Conservation (phyloP, 2,888 invertebrate species). For the Metallyticus violacea region DNA sequence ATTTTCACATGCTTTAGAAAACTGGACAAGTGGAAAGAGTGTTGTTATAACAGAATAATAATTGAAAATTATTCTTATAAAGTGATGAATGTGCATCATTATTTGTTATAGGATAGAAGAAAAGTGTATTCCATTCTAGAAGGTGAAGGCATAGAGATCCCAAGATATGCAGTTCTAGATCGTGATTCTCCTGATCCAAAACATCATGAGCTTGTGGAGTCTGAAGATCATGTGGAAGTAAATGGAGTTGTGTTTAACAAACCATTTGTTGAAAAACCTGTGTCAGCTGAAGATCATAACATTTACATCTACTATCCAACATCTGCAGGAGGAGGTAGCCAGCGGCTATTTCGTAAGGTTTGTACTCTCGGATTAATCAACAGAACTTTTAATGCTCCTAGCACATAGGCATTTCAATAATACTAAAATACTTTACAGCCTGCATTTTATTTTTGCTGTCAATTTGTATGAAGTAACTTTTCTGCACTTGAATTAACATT, state of each 20-base stretch:
- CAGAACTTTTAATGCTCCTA: too few species aligned
- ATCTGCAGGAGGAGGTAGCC: slow-evolving; percentile 96
- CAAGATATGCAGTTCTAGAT: slow-evolving; percentile 94
- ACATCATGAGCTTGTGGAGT: slow-evolving; percentile 87
- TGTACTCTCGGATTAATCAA: too few species aligned
- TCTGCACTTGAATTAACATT: too few species aligned
- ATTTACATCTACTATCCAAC: slow-evolving; percentile 99
- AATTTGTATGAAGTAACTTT: too few species aligned
- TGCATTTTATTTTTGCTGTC: too few species aligned
- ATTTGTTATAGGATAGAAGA: slow-evolving; percentile 68
- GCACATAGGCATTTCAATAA: too few species aligned
- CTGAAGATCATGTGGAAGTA: slow-evolving; percentile 96
- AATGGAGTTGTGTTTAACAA: slow-evolving; percentile 94
- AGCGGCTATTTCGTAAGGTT: slow-evolving; percentile 95
- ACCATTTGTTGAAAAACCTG: slow-evolving; percentile 99
- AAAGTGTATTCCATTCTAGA: slow-evolving; percentile 94
- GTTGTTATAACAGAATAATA: too few species aligned
- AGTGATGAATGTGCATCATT: too few species aligned
- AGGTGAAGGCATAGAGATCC: slow-evolving; percentile 94
- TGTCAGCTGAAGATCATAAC: slow-evolving; percentile 99
- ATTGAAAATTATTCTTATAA: too few species aligned
- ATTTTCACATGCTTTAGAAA: too few species aligned
- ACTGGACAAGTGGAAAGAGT: too few species aligned
- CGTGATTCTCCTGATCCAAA: slow-evolving; percentile 89
- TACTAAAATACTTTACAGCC: too few species aligned